These are phyloP conservation scores for Sminthurides bifidus DNA, from an alignment of 1,140 invertebrate species.

Conservation along the genomic window DNA sequence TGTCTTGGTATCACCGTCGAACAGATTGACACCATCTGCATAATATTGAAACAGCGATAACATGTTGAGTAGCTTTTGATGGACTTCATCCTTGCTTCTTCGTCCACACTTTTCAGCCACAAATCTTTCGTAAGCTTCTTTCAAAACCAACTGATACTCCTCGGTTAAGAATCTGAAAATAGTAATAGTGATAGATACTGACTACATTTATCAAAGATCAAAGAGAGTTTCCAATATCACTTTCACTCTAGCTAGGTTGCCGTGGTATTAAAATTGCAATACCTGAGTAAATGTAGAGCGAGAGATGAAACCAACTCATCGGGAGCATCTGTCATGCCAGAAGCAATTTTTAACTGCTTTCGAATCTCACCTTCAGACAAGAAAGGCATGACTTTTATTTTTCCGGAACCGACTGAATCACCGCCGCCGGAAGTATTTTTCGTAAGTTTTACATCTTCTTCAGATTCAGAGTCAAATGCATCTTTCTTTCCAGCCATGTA, in stretches of 20 bases:
- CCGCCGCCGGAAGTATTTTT: conserved; percentile 44
- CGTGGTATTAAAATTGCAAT: conserved; percentile 10
- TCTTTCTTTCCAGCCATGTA: conserved; percentile 45
- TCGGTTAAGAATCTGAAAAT: conserved; percentile 14
- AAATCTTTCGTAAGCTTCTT: conserved; percentile 18
- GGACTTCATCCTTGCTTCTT: conserved; percentile 19
- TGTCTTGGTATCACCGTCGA: conserved; percentile 21
- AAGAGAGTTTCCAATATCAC: not conserved
- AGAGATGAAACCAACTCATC: conserved; percentile 39
- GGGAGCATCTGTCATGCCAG: conserved; percentile 41
- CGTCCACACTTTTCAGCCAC: conserved; percentile 24
- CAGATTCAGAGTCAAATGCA: conserved; percentile 38
- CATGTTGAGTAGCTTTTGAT: conserved; percentile 19
- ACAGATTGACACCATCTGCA: conserved; percentile 15
- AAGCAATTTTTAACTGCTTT: conserved; percentile 40
- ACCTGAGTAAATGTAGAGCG: conserved; percentile 38
- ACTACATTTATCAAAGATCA: conserved; percentile 45
- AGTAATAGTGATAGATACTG: conserved; percentile 11
- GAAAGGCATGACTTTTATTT: conserved; percentile 44
- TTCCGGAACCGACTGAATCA: conserved; percentile 35
- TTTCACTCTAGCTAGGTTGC: too few relatives aligned
- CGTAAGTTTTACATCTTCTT: conserved; percentile 37
- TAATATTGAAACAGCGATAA: conserved; percentile 19
- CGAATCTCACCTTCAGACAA: conserved; percentile 56
- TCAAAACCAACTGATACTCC: conserved; percentile 25